phyloP scores from a whole-genome alignment of 2,888 invertebrate genomes.

The Megamerina dolium region DNA sequence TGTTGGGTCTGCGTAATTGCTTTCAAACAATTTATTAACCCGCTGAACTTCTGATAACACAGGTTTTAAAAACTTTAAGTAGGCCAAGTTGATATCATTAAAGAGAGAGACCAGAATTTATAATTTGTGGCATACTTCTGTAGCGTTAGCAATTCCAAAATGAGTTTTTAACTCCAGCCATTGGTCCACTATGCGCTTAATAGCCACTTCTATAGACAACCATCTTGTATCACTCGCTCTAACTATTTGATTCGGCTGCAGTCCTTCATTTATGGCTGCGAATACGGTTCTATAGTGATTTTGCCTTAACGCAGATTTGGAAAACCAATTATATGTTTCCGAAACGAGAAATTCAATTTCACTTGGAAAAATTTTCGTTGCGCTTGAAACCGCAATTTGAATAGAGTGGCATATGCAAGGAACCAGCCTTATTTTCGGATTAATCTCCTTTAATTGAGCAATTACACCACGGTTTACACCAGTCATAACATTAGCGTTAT shows the following conservation, averaged over 20 bases:
- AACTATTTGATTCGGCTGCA: too few relatives aligned
- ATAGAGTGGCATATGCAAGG: neutral
- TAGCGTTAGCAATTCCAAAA: too few relatives aligned
- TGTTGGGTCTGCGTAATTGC: slow-evolving; percentile 3
- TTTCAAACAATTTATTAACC: slow-evolving; percentile 6
- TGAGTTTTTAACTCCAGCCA: too few relatives aligned
- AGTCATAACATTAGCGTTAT: slow-evolving; percentile 14
- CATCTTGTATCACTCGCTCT: too few relatives aligned
- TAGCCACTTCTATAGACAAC: too few relatives aligned
- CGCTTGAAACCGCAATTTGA: too few relatives aligned
- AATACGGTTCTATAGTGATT: neutral
- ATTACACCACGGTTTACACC: slow-evolving; percentile 11
- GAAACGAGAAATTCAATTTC: neutral
- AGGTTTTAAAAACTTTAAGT: slow-evolving; percentile 6
- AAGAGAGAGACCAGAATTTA: neutral
- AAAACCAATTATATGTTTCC: neutral
- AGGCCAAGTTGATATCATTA: slow-evolving; percentile 2
- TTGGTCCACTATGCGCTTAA: too few relatives aligned
- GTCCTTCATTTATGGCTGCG: neutral
- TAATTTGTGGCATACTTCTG: too few relatives aligned
- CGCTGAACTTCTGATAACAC: neutral
- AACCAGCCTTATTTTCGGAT: neutral
- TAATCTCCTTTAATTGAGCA: neutral
- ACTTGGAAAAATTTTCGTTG: neutral
- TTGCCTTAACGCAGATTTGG: neutral